Conservation (phyloP, 2,888 invertebrate species). For the Smittia sp. region DNA sequence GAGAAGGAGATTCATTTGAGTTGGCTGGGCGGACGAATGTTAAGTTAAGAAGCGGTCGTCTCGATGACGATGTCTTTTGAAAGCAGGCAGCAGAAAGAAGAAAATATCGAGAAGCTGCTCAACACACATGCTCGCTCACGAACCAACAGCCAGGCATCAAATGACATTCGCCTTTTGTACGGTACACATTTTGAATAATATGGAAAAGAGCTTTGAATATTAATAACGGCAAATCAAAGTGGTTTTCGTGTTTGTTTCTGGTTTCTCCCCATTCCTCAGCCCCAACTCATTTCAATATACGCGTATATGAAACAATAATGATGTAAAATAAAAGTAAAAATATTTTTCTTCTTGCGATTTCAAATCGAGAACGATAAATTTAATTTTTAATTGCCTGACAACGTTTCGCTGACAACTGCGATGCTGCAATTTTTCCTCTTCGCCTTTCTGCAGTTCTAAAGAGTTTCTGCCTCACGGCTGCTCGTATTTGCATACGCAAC, state of each 20-base stretch:
- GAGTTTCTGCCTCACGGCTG: conserved; percentile 12
- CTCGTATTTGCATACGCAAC: conserved; percentile 20
- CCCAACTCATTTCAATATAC: background rate
- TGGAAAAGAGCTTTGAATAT: conserved; percentile 25
- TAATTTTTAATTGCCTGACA: conserved; percentile 40
- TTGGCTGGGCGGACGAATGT: background rate
- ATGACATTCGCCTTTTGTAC: conserved; percentile 16
- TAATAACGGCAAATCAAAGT: conserved; percentile 30
- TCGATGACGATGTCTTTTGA: no score
- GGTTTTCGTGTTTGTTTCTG: conserved; percentile 17
- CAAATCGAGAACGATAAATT: conserved; percentile 35
- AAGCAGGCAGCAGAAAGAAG: background rate
- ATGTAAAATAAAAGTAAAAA: background rate
- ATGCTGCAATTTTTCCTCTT: conserved; percentile 2
- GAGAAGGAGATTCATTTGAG: conserved; percentile 10
- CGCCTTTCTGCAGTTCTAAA: background rate
- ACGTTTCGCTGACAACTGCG: conserved; percentile 25
- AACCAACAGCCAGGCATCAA: conserved; percentile 8
- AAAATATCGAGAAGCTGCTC: background rate
- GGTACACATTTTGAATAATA: conserved; percentile 24
- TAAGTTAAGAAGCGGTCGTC: background rate
- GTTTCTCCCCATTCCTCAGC: background rate
- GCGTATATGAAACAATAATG: background rate
- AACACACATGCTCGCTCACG: conserved; percentile 14
- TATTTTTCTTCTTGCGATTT: background rate